A percentile compares a stretch with the other conserved stretches of the same genome.
Evolutionary conservation across 30 jellyfish, hydroid and myxozoan species (phyloP).

Genomic region (Haliclystus octoradiatus): DNA sequence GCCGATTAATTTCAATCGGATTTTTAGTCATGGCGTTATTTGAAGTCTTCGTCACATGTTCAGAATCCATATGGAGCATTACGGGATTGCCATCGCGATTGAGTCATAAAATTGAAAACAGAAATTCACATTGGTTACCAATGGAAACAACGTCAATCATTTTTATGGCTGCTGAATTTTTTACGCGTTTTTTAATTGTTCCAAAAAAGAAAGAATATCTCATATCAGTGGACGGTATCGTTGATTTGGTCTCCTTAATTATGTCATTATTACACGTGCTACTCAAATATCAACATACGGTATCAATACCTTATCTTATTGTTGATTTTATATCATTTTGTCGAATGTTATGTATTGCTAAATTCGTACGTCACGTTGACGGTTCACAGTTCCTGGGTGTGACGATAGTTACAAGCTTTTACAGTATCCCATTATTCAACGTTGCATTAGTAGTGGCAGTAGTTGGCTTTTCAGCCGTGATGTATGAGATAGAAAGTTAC

Average conservation of each 20-base stretch:
- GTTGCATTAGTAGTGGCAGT: conserved; percentile 22
- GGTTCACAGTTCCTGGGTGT: conserved; percentile 43
- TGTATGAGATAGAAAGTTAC: conserved; percentile 28
- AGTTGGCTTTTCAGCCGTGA: conserved; percentile 45
- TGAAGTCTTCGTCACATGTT: neutral
- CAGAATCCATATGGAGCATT: neutral
- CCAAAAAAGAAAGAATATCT: neutral
- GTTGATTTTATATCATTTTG: neutral
- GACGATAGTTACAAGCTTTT: conserved; percentile 45
- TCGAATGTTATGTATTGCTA: conserved; percentile 36
- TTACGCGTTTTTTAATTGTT: neutral
- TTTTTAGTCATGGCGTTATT: neutral
- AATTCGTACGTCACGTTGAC: conserved; percentile 50
- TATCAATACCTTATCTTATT: neutral
- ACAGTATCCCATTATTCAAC: conserved; percentile 17
- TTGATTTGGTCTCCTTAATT: neutral
- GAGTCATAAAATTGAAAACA: neutral
- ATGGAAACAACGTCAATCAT: neutral
- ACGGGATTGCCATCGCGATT: neutral
- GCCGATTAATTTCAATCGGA: neutral
- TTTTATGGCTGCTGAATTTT: neutral
- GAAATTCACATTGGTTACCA: neutral
- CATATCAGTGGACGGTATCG: neutral
- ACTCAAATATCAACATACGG: neutral
- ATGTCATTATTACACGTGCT: neutral